These are phyloP conservation scores for Cherax destructor DNA, from an alignment of 1,140 invertebrate genomes.

Conservation along the genomic window DNA sequence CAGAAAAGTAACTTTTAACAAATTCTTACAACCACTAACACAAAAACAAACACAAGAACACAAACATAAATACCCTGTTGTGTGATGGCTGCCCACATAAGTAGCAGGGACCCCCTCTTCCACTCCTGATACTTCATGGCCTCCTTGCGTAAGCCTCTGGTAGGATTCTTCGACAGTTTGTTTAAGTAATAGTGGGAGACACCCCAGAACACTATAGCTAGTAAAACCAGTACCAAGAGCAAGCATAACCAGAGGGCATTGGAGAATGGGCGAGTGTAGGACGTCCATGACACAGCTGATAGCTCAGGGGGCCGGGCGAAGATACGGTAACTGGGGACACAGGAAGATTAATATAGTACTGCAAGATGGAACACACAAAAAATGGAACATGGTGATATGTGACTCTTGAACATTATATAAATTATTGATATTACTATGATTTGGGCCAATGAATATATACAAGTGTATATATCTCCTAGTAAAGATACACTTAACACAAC, in stretches of 20 bases:
- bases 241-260: slow-evolving; percentile 36
- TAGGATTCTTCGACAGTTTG: not conserved
- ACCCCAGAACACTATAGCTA: slow-evolving; percentile 11
- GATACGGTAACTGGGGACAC: slow-evolving; percentile 59
- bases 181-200: slow-evolving; percentile 26
- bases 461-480: too few relatives aligned
- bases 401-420: not conserved
- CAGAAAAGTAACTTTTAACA: too few relatives aligned
- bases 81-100: slow-evolving; percentile 62
- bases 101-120: slow-evolving; percentile 20
- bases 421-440: too few relatives aligned
- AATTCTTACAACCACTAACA: too few relatives aligned
- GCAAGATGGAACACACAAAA: not conserved
- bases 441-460: too few relatives aligned
- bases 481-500: too few relatives aligned
- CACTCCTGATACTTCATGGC: slow-evolving; percentile 12
- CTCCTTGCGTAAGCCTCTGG: not conserved
- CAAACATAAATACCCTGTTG: slow-evolving; percentile 49
- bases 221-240: not conserved
- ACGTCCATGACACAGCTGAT: slow-evolving; percentile 45
- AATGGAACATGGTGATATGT: not conserved
- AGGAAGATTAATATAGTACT: not conserved
- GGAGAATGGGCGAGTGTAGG: slow-evolving; percentile 63
- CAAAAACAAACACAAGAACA: too few relatives aligned
- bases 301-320: slow-evolving; percentile 44